These are phyloP conservation scores for Leucophenga maculata DNA, from an alignment of 2,888 invertebrate species.

Conservation along the genomic window DNA sequence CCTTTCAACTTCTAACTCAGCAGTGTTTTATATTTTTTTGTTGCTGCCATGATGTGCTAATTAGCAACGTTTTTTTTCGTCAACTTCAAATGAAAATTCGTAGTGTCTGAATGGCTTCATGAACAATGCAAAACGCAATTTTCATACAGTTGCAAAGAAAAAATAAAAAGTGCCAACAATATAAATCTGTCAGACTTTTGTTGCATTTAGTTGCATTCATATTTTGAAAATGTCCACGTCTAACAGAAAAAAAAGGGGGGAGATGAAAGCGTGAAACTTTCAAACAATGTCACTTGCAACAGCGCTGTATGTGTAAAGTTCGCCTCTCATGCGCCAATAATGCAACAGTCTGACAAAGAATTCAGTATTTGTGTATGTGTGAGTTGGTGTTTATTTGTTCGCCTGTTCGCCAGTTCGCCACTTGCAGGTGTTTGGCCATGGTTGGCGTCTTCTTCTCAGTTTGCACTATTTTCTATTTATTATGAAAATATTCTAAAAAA, in stretches of 20 bases:
- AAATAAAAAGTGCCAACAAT: neutral
- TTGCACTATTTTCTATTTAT: neutral
- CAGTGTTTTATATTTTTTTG: neutral
- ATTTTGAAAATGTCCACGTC: constrained; percentile 4
- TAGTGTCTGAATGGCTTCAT: neutral
- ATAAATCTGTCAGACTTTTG: neutral
- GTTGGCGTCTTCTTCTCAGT: too few relatives aligned
- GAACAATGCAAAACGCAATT: neutral
- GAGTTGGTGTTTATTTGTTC: too few relatives aligned
- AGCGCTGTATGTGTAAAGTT: neutral
- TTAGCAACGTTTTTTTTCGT: constrained; percentile 11
- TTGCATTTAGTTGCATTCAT: constrained; percentile 8
- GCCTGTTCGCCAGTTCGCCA: neutral
- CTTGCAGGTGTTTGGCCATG: constrained; percentile 7
- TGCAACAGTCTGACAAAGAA: too few relatives aligned
- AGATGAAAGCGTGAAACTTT: neutral
- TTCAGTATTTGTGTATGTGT: too few relatives aligned
- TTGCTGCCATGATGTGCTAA: constrained; percentile 1
- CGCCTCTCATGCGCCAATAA: neutral
- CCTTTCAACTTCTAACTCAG: too few relatives aligned
- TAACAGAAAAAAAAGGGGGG: too few relatives aligned
- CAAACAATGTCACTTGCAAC: constrained; percentile 15
- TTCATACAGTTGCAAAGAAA: neutral
- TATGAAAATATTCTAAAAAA: neutral
- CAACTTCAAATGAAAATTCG: neutral